Evolutionary conservation across 2,888 invertebrate genomes (phyloP).

Genomic region (Antheraea assamensis): DNA sequence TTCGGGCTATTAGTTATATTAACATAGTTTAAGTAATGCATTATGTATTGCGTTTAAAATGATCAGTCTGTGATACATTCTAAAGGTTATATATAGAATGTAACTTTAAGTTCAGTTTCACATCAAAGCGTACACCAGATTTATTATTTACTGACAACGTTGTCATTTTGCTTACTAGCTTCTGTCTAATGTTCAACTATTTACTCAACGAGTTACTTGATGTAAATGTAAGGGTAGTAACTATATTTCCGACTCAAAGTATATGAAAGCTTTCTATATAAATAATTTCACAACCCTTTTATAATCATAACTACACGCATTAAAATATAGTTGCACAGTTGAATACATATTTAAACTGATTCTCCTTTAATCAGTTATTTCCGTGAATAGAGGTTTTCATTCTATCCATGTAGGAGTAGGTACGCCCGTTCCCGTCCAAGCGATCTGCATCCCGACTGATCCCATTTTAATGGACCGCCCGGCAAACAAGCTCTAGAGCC

Average conservation of each 20-base stretch:
- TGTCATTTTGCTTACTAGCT: not conserved
- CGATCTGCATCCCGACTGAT: slow-evolving; percentile 80
- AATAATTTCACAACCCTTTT: not conserved
- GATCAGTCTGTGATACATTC: not conserved
- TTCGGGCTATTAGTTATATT: slow-evolving; percentile 46
- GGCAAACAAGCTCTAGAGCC: slow-evolving; percentile 79
- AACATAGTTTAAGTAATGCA: slow-evolving; percentile 42
- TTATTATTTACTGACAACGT: not conserved
- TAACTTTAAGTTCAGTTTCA: not conserved
- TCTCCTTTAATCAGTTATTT: slow-evolving; percentile 38
- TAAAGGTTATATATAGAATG: not conserved
- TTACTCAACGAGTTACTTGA: not conserved
- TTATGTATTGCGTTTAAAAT: slow-evolving; percentile 11
- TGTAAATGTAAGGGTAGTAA: not conserved
- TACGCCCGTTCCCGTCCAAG: slow-evolving; percentile 58
- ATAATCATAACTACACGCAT: no score
- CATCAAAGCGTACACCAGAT: not conserved
- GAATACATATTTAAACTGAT: not conserved
- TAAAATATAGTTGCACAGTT: not conserved
- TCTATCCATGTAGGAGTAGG: slow-evolving; percentile 41
- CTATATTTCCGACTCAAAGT: not conserved
- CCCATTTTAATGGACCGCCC: slow-evolving; percentile 82
- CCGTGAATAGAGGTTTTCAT: slow-evolving; percentile 44
- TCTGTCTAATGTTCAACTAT: not conserved
- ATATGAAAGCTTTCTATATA: not conserved